Base-by-base conservation (phyloP, 2,797 vertebrate genomes). In the Parotocinclus haroldoi region DNA sequence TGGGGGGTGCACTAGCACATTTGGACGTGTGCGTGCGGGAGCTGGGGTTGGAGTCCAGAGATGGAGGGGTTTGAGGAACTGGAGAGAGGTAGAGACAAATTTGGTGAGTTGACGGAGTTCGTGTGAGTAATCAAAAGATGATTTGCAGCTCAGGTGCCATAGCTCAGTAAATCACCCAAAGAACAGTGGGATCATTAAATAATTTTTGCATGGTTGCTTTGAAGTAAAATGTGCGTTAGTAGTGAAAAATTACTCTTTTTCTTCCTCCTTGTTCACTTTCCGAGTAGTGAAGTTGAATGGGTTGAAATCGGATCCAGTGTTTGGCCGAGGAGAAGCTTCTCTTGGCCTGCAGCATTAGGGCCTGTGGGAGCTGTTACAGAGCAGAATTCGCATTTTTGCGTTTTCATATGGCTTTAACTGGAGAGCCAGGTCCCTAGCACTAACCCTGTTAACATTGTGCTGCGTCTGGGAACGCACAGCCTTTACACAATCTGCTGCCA, bases 381-480 rank as follows among this genome's bases (percentile, higher is more conserved):
- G 75, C 66, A 77, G 59, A 78, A 73, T 75, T 74, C 68, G 69
- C 72, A 76, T 80, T 81, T 78, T 76, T 81, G 63, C 74, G 53
- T 78, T 78, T 78, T 80, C 69, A 71, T 67, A 74, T 80, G 76
- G 76, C 68, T 81, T 78, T 81, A 75, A 76, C 74, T 74, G 73
- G 55, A 74, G 73, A 64, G 68, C 56, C 58, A 39, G 52, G 59
- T 75, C 74, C 73, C 63, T 68, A 66, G 64, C 18, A 6, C 53
- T 74, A 74, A 78, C 80, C 75, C 66, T 58, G 69, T 70, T 78
- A 74, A 74, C 69, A 65, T 67, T 73, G 58, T 68, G 69, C 79
- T 56, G 72, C 71, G 76, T 78, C 77, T 78, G 72, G 79, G 75
- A 80, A 75, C 68, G 65, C 19, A 10, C 67, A 54, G 66, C 51